These are phyloP conservation scores for Parapristionchus giblindavisi DNA, from an alignment of 2,888 invertebrate species.

Conservation along the genomic window DNA sequence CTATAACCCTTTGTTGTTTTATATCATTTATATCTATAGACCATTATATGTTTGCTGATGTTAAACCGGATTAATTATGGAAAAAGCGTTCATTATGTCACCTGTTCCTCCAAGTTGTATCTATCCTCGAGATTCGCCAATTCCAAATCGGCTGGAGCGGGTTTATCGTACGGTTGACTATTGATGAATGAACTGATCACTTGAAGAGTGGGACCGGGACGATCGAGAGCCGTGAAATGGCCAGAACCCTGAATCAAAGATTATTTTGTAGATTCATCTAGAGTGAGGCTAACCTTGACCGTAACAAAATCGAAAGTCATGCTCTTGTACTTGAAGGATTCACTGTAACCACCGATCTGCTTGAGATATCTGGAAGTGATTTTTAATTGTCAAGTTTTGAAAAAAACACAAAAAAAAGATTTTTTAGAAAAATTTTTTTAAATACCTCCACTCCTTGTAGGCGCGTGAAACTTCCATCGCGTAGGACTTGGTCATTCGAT, in stretches of 20 bases:
- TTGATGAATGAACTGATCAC: constrained; percentile 77
- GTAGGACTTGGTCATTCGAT: neutral
- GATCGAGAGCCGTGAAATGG: constrained; percentile 84
- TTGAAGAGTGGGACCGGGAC: constrained; percentile 82
- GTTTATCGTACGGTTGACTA: neutral
- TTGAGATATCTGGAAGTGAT: neutral
- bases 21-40: no score
- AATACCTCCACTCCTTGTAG: constrained; percentile 5
- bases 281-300: no score
- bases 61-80: no score
- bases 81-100: no score
- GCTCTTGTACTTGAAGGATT: constrained; percentile 42
- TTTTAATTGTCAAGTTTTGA: no score
- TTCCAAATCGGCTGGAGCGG: constrained; percentile 6
- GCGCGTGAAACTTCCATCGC: neutral
- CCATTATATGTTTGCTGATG: no score
- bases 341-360: constrained; percentile 45
- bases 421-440: neutral
- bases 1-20: no score
- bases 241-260: constrained; percentile 78
- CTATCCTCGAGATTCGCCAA: neutral
- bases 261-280: no score
- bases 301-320: constrained; percentile 54
- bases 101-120: constrained; percentile 13
- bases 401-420: neutral